A percentile compares a stretch with the other conserved stretches of the same genome.
These are phyloP conservation scores for Bucco capensis DNA, from an alignment of 2,113 vertebrate genomes.

Conservation along the genomic window DNA sequence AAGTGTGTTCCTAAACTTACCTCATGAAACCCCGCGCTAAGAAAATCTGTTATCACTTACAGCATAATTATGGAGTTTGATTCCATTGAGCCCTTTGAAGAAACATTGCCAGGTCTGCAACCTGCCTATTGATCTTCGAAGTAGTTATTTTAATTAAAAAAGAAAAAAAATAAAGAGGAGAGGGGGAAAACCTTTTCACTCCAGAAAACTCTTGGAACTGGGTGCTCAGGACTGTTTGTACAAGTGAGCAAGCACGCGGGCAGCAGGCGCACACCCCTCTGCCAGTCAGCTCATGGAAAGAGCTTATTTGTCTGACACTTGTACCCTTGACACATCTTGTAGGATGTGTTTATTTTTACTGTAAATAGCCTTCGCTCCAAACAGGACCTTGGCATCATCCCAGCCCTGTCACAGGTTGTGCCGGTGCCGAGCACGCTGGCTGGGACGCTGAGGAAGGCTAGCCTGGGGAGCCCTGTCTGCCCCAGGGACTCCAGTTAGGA, in stretches of 20 bases:
- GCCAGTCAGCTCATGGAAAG: not conserved
- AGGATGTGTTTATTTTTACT: not conserved
- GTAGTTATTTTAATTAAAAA: not conserved
- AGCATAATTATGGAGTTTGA: not conserved
- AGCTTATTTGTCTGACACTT: not conserved
- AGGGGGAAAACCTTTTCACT: not conserved
- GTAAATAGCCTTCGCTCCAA: not conserved
- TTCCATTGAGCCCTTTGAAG: not conserved
- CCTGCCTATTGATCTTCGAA: not conserved
- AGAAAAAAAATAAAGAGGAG: no score
- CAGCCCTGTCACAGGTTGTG: not conserved
- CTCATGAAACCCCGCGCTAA: not conserved
- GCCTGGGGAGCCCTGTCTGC: not conserved
- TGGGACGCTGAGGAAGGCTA: not conserved
- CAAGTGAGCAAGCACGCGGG: not conserved
- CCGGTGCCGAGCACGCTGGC: not conserved
- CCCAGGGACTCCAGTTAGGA: not conserved
- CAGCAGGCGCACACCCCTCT: not conserved
- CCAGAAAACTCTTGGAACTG: not conserved
- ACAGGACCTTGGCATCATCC: not conserved
- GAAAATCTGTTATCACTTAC: not conserved
- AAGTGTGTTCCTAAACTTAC: not conserved
- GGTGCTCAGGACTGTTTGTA: not conserved
- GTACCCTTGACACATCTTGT: not conserved
- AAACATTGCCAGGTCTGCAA: not conserved